Evolutionary conservation across 2,888 invertebrate genomes (phyloP).

Genomic region (Bellardia bayeri): DNA sequence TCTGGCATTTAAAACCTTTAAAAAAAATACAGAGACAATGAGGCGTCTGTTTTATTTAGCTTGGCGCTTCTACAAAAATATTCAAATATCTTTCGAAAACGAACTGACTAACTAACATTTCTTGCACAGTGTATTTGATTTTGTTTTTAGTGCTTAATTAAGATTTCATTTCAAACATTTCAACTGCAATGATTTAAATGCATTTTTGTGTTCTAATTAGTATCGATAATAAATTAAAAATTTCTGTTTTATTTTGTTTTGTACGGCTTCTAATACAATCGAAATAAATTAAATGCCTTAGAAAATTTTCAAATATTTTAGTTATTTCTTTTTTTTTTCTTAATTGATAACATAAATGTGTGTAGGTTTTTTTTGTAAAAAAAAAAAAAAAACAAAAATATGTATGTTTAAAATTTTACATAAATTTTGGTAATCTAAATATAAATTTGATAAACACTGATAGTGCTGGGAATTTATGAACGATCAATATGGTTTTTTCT

Average conservation of each 20-base stretch:
- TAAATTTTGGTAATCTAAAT: slow-evolving; percentile 30
- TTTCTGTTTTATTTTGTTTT: not conserved
- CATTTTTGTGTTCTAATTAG: slow-evolving; percentile 57
- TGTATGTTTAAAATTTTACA: slow-evolving; percentile 29
- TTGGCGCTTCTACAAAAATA: not conserved
- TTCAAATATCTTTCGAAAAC: no score
- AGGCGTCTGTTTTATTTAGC: slow-evolving; percentile 54
- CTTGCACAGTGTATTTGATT: not conserved
- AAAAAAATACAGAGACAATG: slow-evolving; percentile 52
- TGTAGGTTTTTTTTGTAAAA: no score
- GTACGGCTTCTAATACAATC: not conserved
- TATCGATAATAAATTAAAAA: slow-evolving; percentile 52
- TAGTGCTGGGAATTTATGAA: slow-evolving; percentile 49
- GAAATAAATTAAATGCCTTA: not conserved
- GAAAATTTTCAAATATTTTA: not conserved
- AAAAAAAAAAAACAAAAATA: no score
- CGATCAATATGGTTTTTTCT: slow-evolving; percentile 15
- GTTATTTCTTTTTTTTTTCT: not conserved
- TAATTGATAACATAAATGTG: slow-evolving; percentile 5
- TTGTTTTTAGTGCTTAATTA: slow-evolving; percentile 48
- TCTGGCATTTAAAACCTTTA: slow-evolving; percentile 56
- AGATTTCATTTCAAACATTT: slow-evolving; percentile 42
- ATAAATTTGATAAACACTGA: slow-evolving; percentile 45
- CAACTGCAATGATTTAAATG: slow-evolving; percentile 54
- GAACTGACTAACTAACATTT: slow-evolving; percentile 3